Evolutionary conservation across 2,888 invertebrate genomes (phyloP).

Genomic region (Nemurella pictetii): DNA sequence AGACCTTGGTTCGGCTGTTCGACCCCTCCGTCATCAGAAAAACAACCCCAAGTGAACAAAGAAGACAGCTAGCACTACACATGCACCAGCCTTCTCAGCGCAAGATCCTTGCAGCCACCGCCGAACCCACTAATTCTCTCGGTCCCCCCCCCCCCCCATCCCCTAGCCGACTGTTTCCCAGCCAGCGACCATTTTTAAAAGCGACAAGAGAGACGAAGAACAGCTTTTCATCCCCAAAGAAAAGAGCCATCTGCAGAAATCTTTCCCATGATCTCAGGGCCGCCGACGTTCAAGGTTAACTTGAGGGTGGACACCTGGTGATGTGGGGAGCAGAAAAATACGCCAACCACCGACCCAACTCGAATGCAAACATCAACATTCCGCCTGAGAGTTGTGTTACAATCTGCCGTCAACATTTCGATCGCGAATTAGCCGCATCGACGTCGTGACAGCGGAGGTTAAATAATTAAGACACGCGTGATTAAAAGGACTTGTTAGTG

Average conservation of each 20-base stretch:
- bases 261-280: neutral
- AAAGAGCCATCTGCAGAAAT: neutral
- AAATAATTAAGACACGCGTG: neutral
- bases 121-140: neutral
- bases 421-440: neutral
- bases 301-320: neutral
- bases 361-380: neutral
- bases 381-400: too few species aligned
- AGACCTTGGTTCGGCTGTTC: neutral
- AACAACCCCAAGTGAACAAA: neutral
- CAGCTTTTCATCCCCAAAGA: neutral
- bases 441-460: neutral
- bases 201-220: neutral
- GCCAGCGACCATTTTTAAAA: neutral
- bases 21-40: neutral
- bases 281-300: neutral
- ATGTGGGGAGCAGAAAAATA: neutral
- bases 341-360: neutral
- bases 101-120: neutral
- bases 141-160: neutral
- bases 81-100: neutral
- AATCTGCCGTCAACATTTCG: neutral
- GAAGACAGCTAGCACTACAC: neutral
- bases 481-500: neutral
- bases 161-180: neutral